A percentile compares a stretch with the other conserved stretches of the same genome.
Evolutionary conservation across 2,888 invertebrate genomes (phyloP).

Genomic region (Phyllotreta cruciferae): DNA sequence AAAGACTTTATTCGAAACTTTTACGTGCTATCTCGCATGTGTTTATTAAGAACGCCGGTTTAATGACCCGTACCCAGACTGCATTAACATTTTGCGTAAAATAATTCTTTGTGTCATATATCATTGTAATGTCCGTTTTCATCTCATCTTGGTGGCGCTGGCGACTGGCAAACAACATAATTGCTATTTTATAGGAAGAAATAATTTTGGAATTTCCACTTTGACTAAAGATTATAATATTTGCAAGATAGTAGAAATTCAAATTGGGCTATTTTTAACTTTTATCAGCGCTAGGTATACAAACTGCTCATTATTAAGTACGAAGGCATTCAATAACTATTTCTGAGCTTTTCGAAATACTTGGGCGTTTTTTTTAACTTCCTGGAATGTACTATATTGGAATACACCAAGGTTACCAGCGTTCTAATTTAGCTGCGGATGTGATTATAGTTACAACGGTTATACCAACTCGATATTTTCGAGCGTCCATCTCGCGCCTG

Average conservation of each 20-base stretch:
- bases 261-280: no score
- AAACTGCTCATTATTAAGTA: background rate
- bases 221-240: constrained; percentile 1
- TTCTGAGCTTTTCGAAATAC: constrained; percentile 8
- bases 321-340: background rate
- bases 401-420: constrained; percentile 14
- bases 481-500: constrained; percentile 9
- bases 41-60: constrained; percentile 9
- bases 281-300: no score
- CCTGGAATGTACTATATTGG: constrained; percentile 13
- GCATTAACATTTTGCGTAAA: constrained; percentile 8
- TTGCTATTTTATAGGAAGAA: constrained; percentile 5
- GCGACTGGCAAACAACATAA: constrained; percentile 5
- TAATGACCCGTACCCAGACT: constrained; percentile 3
- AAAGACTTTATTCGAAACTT: background rate
- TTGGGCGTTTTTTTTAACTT: constrained; percentile 9
- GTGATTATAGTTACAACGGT: background rate
- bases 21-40: constrained; percentile 1
- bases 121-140: constrained; percentile 12
- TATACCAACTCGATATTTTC: constrained; percentile 2
- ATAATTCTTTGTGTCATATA: constrained; percentile 5
- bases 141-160: background rate
- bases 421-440: constrained; percentile 15
- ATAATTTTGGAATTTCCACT: background rate
- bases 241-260: background rate